Percentiles rank a stretch among this genome's conserved stretches.
phyloP scores from a whole-genome alignment of 2,113 vertebrate species.

The Euleptes europaea region DNA sequence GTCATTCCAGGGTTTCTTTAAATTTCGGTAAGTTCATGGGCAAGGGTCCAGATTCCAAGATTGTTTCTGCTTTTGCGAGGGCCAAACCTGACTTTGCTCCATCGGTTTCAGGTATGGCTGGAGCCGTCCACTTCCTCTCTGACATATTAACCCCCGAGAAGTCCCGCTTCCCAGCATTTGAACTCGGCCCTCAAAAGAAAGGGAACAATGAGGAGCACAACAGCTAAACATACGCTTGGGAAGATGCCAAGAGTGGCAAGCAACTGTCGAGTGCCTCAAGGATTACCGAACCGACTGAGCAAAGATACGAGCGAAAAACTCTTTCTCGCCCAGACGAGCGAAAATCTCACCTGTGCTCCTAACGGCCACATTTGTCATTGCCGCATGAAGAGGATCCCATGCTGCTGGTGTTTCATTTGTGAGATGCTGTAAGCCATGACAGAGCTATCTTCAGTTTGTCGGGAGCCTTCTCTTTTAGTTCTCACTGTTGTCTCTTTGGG shows the following conservation, averaged over 20 bases:
- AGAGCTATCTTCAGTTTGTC: conserved; percentile 37
- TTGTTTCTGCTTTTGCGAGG: neutral
- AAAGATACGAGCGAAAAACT: neutral
- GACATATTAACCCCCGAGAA: conserved; percentile 85
- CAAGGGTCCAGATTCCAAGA: neutral
- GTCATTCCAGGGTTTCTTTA: neutral
- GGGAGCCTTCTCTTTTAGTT: conserved; percentile 25
- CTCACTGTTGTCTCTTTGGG: conserved; percentile 47
- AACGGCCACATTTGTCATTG: conserved; percentile 38
- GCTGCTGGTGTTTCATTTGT: conserved; percentile 17
- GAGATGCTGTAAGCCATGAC: conserved; percentile 29
- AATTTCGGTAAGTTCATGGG: neutral
- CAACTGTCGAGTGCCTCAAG: conserved; percentile 61
- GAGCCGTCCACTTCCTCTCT: conserved; percentile 92
- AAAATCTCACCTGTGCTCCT: neutral
- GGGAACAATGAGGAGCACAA: conserved; percentile 66
- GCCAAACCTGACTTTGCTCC: neutral
- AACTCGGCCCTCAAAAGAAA: conserved; percentile 79
- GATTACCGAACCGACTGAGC: conserved; percentile 44
- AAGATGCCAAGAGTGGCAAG: conserved; percentile 48
- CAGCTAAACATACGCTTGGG: conserved; percentile 42
- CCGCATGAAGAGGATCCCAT: conserved; percentile 51
- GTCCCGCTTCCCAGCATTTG: conserved; percentile 92
- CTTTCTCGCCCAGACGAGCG: conserved; percentile 29
- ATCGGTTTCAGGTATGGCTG: conserved; percentile 88